Base-by-base conservation (phyloP, 2,888 invertebrate species). In the Mellilla xanthometata region DNA sequence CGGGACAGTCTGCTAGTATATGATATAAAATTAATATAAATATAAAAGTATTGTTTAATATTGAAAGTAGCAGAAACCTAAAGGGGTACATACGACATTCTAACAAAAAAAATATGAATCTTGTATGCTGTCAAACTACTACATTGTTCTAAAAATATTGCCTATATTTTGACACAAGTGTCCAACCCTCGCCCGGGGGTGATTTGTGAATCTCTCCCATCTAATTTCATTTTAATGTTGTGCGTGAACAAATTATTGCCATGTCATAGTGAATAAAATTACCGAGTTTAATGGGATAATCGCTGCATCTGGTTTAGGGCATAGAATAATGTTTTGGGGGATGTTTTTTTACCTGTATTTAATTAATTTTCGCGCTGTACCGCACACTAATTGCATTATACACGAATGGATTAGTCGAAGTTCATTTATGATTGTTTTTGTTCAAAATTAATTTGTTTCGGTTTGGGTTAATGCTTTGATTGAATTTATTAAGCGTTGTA, bases 221-320 rank as follows among this genome's bases (percentile, higher is more conserved):
- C 78, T 82, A 82, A 84, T 82, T 83, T 81, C 68, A 81, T 83
- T 85, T 82, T 82, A 83, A 81, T 86, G 76, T 84, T 75, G 81
- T 80, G 76, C 80, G 82, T 85, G 83, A 84, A 81, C 82, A 77
- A 81, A 87, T 87, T 87, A 87, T 75, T 81, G 86, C 85, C 72
- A 62, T 81, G 81, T 87, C 85, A 85, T 84, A 81, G 70, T 60
- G 68, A 77, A 76, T 76, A 73, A 78, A 80, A 48, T 26, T 30
- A 83, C 79, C 77, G 72, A 68, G 71, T 60, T 78, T 77, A 79
- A 79, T 81, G 74, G 72, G 74, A 79, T 83, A 79, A 79, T 82
- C 75, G 75, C 69, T 77, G 71, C 83, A 84, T 83, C 82, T 81
- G 78, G 73, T 75, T 68, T 61, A 58, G 66, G 36, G 47, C 33